Evolutionary conservation across 2,888 invertebrate species (phyloP).

Genomic region (Notocelia uddmanniana): DNA sequence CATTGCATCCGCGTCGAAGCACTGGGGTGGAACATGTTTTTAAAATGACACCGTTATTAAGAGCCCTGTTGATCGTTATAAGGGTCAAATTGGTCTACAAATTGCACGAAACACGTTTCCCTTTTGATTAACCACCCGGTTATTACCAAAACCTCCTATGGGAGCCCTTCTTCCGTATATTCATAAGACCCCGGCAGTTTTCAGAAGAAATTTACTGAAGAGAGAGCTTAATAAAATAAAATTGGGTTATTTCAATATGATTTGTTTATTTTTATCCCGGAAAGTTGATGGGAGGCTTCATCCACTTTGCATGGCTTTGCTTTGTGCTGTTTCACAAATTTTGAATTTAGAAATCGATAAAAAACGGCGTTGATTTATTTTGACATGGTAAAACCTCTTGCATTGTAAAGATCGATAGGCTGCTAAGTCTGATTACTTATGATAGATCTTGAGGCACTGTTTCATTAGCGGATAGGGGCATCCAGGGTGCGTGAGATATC

Average conservation of each 20-base stretch:
- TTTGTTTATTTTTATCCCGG: constrained; percentile 46
- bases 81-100: constrained; percentile 76
- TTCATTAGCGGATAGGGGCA: too few relatives aligned
- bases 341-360: constrained; percentile 14
- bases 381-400: background rate
- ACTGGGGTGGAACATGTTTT: constrained; percentile 40
- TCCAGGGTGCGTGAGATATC: too few relatives aligned
- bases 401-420: too few relatives aligned
- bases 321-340: background rate
- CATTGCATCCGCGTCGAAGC: constrained; percentile 7
- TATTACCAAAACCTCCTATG: constrained; percentile 31
- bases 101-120: constrained; percentile 71
- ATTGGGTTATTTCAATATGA: constrained; percentile 65
- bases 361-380: background rate
- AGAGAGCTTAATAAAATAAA: constrained; percentile 71
- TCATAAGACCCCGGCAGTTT: constrained; percentile 21
- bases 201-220: constrained; percentile 57
- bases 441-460: too few relatives aligned
- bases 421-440: too few relatives aligned
- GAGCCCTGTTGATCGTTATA: constrained; percentile 69
- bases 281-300: constrained; percentile 31
- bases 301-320: constrained; percentile 5
- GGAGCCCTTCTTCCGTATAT: constrained; percentile 21
- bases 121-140: constrained; percentile 67
- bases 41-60: constrained; percentile 66